These are phyloP conservation scores for Lophotriccus pileatus DNA, from an alignment of 2,797 vertebrate genomes.

Conservation along the genomic window DNA sequence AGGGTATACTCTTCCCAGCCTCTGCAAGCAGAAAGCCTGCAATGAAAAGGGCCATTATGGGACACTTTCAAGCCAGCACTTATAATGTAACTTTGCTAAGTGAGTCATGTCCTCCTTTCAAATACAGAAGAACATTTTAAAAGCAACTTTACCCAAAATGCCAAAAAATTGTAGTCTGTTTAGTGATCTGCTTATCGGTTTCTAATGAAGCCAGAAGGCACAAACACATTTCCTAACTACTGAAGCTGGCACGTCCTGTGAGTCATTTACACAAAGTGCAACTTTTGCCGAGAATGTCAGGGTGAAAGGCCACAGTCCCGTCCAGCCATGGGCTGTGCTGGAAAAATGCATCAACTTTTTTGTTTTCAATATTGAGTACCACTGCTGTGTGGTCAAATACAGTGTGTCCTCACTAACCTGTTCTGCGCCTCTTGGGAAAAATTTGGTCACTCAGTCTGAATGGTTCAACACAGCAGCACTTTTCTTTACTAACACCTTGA, in stretches of 20 bases:
- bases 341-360: not conserved
- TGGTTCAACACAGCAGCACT: not conserved
- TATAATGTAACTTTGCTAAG: conserved; percentile 13
- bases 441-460: not conserved
- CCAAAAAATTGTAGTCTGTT: conserved; percentile 15
- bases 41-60: conserved; percentile 51
- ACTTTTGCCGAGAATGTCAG: conserved; percentile 25
- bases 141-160: conserved; percentile 43
- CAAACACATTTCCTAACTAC: conserved; percentile 34
- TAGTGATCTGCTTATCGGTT: conserved; percentile 12
- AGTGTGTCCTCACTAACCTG: not conserved
- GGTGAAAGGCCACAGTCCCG: not conserved
- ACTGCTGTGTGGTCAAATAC: not conserved
- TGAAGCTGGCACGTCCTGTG: not conserved
- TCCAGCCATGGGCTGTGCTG: not conserved
- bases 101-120: conserved; percentile 50
- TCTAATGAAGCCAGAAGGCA: conserved; percentile 5
- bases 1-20: conserved; percentile 30
- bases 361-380: not conserved
- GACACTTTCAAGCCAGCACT: conserved; percentile 2
- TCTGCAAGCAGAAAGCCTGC: not conserved
- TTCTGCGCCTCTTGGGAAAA: not conserved
- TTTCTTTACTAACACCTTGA: not conserved
- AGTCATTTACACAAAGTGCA: conserved; percentile 29
- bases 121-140: conserved; percentile 29